Conservation (phyloP, 2,113 vertebrate species). For the Rafetus swinhoei region DNA sequence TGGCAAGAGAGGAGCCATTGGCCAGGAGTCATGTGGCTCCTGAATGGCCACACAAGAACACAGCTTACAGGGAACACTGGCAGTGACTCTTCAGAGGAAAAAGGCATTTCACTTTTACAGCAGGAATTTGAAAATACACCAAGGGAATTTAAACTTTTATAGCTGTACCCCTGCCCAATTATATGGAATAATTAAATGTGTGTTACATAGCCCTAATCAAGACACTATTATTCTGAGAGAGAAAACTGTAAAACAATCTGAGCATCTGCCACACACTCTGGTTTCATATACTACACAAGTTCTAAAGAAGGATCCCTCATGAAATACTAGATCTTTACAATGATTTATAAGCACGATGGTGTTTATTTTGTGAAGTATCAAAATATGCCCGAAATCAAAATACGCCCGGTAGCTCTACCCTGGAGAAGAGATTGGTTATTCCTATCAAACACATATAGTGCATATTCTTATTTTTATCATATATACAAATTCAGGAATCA, state of each 20-base stretch:
- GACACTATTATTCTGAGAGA: background rate
- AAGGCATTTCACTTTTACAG: background rate
- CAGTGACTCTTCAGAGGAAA: background rate
- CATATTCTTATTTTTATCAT: background rate
- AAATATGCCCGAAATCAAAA: background rate
- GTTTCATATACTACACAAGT: background rate
- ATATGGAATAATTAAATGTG: fast-evolving
- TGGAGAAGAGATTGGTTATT: background rate
- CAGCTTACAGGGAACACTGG: background rate
- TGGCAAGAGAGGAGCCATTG: background rate
- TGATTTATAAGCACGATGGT: background rate
- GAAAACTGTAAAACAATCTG: background rate
- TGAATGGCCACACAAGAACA: background rate
- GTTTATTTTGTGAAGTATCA: background rate
- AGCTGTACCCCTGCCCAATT: background rate
- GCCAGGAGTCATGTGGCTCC: background rate
- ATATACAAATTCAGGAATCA: background rate
- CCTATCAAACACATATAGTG: background rate
- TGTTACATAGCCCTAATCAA: background rate
- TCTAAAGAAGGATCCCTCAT: background rate
- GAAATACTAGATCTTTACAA: background rate
- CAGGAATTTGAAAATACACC: background rate
- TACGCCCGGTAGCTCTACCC: background rate
- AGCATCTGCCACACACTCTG: background rate
- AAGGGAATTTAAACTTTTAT: background rate